Conservation (phyloP, 2,888 invertebrate species). For the Epistrophe grossulariae region DNA sequence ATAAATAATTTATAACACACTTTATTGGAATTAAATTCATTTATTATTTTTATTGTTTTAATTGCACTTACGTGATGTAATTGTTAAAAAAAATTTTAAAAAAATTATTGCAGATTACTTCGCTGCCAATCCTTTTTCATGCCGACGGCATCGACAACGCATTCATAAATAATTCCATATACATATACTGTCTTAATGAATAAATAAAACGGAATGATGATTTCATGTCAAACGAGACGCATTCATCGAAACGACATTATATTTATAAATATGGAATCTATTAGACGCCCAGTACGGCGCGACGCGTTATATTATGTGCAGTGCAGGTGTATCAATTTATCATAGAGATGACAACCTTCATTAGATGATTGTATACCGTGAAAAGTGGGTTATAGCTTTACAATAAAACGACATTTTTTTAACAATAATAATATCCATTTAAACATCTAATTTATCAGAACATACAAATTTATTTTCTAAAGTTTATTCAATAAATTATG, state of each 20-base stretch:
- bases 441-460: not conserved
- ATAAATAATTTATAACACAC: constrained; percentile 65
- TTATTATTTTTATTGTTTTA: constrained; percentile 47
- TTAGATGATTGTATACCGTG: not conserved
- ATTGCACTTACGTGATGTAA: constrained; percentile 52
- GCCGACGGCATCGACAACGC: constrained; percentile 3
- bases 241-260: constrained; percentile 76
- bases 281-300: constrained; percentile 4
- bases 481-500: not conserved
- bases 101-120: constrained; percentile 18
- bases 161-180: constrained; percentile 15
- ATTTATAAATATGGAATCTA: constrained; percentile 70
- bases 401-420: constrained; percentile 2
- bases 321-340: constrained; percentile 4
- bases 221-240: constrained; percentile 38
- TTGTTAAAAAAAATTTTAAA: constrained; percentile 22
- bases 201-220: constrained; percentile 43
- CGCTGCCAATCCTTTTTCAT: constrained; percentile 47
- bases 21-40: constrained; percentile 48
- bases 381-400: constrained; percentile 8
- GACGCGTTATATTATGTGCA: too few relatives aligned
- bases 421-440: not conserved
- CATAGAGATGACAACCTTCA: constrained; percentile 25
- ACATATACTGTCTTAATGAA: constrained; percentile 6
- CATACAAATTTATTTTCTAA: not conserved